Evolutionary conservation across 2,888 invertebrate species (phyloP).

Genomic region (Heteromyza rotundicornis): DNA sequence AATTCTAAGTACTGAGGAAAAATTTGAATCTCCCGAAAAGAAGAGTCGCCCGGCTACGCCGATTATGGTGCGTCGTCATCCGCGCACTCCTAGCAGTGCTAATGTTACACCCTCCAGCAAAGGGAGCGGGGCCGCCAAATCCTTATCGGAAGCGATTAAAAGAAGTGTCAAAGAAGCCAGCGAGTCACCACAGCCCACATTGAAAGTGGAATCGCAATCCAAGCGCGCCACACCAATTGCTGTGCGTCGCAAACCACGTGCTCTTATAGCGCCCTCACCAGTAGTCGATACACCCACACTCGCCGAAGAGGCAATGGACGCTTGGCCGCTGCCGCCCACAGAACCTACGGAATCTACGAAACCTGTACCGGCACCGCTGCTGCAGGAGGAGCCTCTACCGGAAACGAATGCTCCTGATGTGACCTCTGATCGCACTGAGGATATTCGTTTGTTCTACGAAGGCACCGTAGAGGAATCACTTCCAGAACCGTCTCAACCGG

Average conservation of each 20-base stretch:
- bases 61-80: slow-evolving; percentile 57
- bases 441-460: slow-evolving; percentile 68
- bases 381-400: slow-evolving; percentile 37
- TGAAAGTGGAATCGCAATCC: too few relatives aligned
- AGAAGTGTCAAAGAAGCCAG: not conserved
- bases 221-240: slow-evolving; percentile 55
- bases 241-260: slow-evolving; percentile 56
- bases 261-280: slow-evolving; percentile 34
- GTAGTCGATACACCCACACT: slow-evolving; percentile 37
- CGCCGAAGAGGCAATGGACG: slow-evolving; percentile 57
- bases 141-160: slow-evolving; percentile 3
- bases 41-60: slow-evolving; percentile 55
- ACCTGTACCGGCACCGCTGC: slow-evolving; percentile 2
- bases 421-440: slow-evolving; percentile 62
- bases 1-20: slow-evolving; percentile 58
- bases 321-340: slow-evolving; percentile 45
- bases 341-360: not conserved
- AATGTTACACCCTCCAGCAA: slow-evolving; percentile 8
- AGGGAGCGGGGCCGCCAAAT: slow-evolving; percentile 27
- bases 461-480: slow-evolving; percentile 61
- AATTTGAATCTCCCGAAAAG: slow-evolving; percentile 58
- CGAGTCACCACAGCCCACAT: slow-evolving; percentile 12
- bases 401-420: too few relatives aligned
- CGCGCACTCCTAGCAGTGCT: slow-evolving; percentile 47
- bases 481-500: not conserved